These are phyloP conservation scores for Falco concolor DNA, from an alignment of 2,797 vertebrate genomes.

Conservation along the genomic window DNA sequence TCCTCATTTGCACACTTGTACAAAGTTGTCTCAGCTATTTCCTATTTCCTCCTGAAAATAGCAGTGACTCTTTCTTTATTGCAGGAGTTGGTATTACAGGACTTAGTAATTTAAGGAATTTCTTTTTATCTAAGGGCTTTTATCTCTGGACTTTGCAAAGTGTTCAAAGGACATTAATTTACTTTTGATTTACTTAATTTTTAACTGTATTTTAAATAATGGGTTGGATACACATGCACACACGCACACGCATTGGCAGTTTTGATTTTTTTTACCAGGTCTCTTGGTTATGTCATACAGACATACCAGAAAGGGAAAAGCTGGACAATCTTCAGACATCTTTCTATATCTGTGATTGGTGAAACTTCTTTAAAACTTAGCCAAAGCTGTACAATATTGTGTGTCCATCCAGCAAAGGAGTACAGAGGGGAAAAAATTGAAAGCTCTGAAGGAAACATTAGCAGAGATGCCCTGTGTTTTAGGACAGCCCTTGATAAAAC, in stretches of 20 bases:
- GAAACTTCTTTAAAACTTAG: background rate
- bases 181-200: background rate
- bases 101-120: background rate
- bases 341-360: background rate
- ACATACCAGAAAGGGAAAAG: background rate
- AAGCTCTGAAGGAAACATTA: background rate
- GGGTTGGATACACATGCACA: too few relatives aligned
- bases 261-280: background rate
- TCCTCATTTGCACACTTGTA: background rate
- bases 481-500: background rate
- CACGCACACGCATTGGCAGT: too few relatives aligned
- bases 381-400: background rate
- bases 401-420: background rate
- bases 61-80: background rate
- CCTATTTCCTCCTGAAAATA: slow-evolving; percentile 24
- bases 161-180: background rate
- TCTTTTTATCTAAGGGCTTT: background rate
- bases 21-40: background rate
- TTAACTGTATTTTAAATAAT: background rate
- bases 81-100: background rate
- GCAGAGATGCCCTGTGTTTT: background rate
- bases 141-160: background rate
- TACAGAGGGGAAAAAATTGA: background rate
- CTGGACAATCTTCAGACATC: background rate
- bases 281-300: background rate